phyloP scores from a whole-genome alignment of 2,888 invertebrate genomes.

The Cosmia pyralina region DNA sequence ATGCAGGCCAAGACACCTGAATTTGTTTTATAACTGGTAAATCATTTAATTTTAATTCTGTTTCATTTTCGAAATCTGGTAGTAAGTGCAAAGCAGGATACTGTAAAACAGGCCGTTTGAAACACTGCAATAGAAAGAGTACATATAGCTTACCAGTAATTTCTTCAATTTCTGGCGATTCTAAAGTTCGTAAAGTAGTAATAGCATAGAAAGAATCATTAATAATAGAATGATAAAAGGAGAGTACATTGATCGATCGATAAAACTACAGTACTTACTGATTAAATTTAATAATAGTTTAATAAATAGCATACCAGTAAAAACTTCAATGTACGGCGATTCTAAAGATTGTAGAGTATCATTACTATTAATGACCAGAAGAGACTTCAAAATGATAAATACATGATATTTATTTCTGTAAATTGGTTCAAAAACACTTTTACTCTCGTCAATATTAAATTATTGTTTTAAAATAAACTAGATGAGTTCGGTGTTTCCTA shows the following conservation, averaged over 20 bases:
- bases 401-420: not conserved
- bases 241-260: not conserved
- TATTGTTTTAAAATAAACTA: no score
- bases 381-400: not conserved
- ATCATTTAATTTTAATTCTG: not conserved
- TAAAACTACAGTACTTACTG: not conserved
- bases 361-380: not conserved
- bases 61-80: not conserved
- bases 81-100: not conserved
- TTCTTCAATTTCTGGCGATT: not conserved
- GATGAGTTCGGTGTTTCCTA: no score
- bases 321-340: not conserved
- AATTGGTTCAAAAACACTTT: not conserved
- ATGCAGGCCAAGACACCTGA: not conserved
- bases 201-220: not conserved
- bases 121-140: not conserved
- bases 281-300: not conserved
- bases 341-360: not conserved
- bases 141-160: not conserved
- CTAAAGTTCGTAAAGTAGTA: not conserved
- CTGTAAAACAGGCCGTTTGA: not conserved
- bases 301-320: conserved; percentile 2
- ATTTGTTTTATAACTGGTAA: not conserved
- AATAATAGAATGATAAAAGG: not conserved
- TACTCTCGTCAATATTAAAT: not conserved